Conservation (phyloP, 2,888 invertebrate species). For the Ophioninae sp. region DNA sequence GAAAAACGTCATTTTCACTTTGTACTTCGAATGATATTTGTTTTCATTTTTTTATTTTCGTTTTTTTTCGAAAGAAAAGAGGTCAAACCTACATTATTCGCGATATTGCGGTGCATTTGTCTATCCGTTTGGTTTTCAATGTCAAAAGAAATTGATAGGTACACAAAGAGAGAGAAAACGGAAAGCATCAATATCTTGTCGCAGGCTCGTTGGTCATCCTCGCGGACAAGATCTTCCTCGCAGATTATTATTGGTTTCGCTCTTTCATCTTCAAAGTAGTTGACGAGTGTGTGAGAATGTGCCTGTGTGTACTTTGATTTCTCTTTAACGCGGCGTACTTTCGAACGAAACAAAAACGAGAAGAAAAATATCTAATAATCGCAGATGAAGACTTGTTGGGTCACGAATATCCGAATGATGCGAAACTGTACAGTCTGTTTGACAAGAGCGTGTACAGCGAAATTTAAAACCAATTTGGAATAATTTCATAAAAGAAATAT, state of each 20-base stretch:
- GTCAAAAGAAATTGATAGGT: conserved; percentile 43
- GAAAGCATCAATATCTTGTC: conserved; percentile 27
- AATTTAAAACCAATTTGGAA: too few relatives aligned
- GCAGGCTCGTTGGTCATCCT: conserved; percentile 51
- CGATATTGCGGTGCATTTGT: conserved; percentile 75
- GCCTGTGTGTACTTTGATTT: conserved; percentile 5
- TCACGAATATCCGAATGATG: too few relatives aligned
- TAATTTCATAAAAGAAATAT: too few relatives aligned
- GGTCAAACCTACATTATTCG: conserved; percentile 28
- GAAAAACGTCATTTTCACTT: conserved; percentile 5
- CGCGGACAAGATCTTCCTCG: conserved; percentile 69
- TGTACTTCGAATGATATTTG: conserved; percentile 6
- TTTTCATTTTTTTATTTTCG: background rate
- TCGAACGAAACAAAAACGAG: background rate
- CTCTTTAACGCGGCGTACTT: background rate
- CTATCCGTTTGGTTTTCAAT: conserved; percentile 80
- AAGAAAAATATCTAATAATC: too few relatives aligned
- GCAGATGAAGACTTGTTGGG: too few relatives aligned
- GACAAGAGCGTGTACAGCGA: too few relatives aligned
- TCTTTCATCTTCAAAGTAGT: conserved; percentile 69
- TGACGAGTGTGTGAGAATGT: conserved; percentile 50
- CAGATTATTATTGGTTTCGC: conserved; percentile 66
- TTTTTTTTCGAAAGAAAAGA: conserved; percentile 16
- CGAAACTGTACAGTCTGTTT: too few relatives aligned
- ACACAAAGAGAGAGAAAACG: conserved; percentile 29